Base-by-base conservation (phyloP, 2,113 vertebrate species). In the Aspidoscelis tigris region DNA sequence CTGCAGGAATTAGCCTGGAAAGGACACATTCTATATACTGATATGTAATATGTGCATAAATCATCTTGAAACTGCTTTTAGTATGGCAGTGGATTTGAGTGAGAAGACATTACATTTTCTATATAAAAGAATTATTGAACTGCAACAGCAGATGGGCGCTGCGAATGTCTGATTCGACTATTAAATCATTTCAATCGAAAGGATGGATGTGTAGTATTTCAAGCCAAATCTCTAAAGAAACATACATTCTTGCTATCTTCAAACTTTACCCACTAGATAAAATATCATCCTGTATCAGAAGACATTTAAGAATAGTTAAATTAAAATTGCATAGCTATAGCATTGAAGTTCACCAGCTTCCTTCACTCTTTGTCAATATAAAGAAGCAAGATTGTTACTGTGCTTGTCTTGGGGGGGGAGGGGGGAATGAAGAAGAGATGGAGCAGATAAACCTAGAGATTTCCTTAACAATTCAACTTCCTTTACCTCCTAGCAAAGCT, bases 41-140 rank as follows among this genome's bases (percentile, higher is more conserved):
- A 83, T 91, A 26, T 85, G 16, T 85, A 78, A 82, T 82, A 64
- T 43, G 7, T 83, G 21, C 21, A 70, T 88, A 87, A 84, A 89
- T 91, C 18, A 71, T 86, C 70, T 73, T 80, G 74, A 84, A 87
- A 79, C 58, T 65, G 71, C 90, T 90, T 89, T 78, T 64, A 90
- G 43, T 87, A 78, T 78, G 83, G 86, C 50, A 16, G 0, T 77
- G 76, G 58, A 47, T 88, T 82, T 44, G 90, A 85, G 81, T 74
- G 88, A 53, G 83, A 39, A 93, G 87, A 83, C 70, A 58, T 85
- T 83, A 24, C 4, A 22, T 84, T 88, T 92, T 82, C 85, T 66
- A 2, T 91, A 65, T 86, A 87, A 75, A 91, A 85, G 91, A 94
- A 82, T 91, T 90, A 88, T 83, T 89, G 85, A 89, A 76, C 78